phyloP scores from a whole-genome alignment of 2,797 vertebrate genomes.

The Syngnathus rostellatus region DNA sequence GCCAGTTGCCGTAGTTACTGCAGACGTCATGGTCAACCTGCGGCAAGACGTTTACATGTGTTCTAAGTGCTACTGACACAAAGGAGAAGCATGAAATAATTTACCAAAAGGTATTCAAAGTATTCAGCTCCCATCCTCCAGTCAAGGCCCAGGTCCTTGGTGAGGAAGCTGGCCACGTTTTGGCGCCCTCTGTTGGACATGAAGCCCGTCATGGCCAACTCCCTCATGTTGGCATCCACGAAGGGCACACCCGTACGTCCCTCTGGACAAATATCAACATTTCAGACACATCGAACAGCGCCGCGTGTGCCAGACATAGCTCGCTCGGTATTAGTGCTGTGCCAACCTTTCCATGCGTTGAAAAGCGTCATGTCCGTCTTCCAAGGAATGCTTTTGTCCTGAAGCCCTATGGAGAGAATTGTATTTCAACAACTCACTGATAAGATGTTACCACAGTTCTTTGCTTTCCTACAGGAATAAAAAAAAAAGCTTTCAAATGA shows the following conservation, averaged over 20 bases:
- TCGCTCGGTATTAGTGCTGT: neutral
- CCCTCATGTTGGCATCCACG: constrained; percentile 80
- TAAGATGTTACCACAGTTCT: too few relatives aligned
- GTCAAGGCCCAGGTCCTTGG: constrained; percentile 78
- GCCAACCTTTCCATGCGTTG: constrained; percentile 76
- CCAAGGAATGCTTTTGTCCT: constrained; percentile 75
- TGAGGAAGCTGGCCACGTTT: constrained; percentile 80
- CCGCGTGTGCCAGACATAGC: neutral
- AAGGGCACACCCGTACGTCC: constrained; percentile 77
- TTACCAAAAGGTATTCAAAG: constrained; percentile 77
- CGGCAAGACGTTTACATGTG: neutral
- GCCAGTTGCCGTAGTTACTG: constrained; percentile 82
- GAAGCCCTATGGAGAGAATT: constrained; percentile 64
- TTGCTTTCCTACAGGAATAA: too few relatives aligned
- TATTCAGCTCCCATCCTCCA: constrained; percentile 82
- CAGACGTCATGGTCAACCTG: constrained; percentile 75
- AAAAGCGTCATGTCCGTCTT: constrained; percentile 74
- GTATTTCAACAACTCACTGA: too few relatives aligned
- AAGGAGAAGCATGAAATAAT: neutral
- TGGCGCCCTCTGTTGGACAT: constrained; percentile 82
- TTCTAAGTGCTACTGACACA: neutral
- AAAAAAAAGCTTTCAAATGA: too few relatives aligned
- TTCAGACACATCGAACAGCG: neutral
- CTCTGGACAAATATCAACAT: constrained; percentile 50
- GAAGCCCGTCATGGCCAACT: constrained; percentile 74